Base-by-base conservation (phyloP, 2,888 invertebrate genomes). In the Bellardia bayeri region DNA sequence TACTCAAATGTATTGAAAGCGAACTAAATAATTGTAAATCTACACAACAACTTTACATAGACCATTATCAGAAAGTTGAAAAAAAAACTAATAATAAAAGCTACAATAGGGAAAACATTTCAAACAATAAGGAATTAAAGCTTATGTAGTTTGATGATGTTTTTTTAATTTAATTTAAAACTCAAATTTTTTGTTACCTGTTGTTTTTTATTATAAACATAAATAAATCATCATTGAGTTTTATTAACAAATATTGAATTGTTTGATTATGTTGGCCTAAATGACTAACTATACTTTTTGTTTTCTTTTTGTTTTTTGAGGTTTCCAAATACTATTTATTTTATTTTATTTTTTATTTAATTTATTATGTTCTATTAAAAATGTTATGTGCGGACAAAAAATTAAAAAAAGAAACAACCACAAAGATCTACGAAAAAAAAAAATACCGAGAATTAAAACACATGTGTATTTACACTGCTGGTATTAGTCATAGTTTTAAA, bases 111-210 rank as follows among this genome's bases (percentile, higher is more conserved):
- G 45, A 40, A 33, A 51, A 61, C 0, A 56, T 16, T 33, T 68
- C 74, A 74, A 69, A 13, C 42, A 78, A 56, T 54, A 54, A 78
- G 66, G 80, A 66, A 76, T 87, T 84, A 87, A 63, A 68, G 78
- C 81, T 61, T 37, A n/a, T 87, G 72, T 72, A 75, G 5, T 16
- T 14, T 11, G 54, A 40, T 56, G n/a, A 64, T n/a, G 40, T 30
- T 76, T 40, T 37, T 54, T 64, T 51, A 16, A 16, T 45, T 33
- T 30, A 3, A 58, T 45, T 14, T 71, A 23, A 13, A 30, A 45
- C 61, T 58, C 51, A n/a, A 63, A 80, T 16, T n/a, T 56, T 9
- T n/a, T 42, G 33, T 16, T 30, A 51, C 9, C 54, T 71, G 72
- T 33, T 45, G 7, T 45, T 45, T 45, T 45, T 9, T 45, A 45